Base-by-base conservation (phyloP, 37 sponge, comb jelly and placozoan species). In the Corticium candelabrum region DNA sequence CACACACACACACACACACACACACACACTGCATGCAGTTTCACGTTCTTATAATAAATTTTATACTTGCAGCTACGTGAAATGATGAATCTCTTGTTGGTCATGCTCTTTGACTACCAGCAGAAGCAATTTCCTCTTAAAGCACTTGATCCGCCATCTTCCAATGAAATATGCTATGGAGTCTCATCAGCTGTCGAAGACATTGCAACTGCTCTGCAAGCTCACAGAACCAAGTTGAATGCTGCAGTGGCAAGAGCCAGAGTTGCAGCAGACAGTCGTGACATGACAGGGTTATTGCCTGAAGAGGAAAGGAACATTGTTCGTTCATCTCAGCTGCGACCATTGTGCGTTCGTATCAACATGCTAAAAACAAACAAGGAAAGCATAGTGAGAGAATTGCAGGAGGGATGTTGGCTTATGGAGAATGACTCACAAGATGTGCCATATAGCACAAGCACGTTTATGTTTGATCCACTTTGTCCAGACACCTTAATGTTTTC, bases 101-200 rank as follows among this genome's bases (percentile, higher is more conserved):
- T 91, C 36, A 86, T 91, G 82, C 37, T 79, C 0, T 91, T 78
- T 67, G 88, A 88, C 77, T 86, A 80, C 32, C 85, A 82, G 31
- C 40, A 76, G 37, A 3, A n/a, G 31, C 82, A 83, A 50, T 91
- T 88, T 38, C 37, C 50, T 3, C 41, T 81, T 30, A 75, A 67
- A 57, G 79, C 83, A 4, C 91, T 84, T 1, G 36, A 1, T 68
- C 38, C 34, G 41, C 3, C 41, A 21, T 78, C 35, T 30, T 31
- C 37, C 3, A 32, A 33, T 38, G 50, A 40, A 0, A 31, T 39
- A 62, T 4, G 37, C 11, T 78, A 81, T 31, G 67, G 40, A 1
- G 29, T 89, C 15, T 73, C 87, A 30, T 30, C 40, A 0, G 1
- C 37, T 1, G 77, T 89, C 21, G 2, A 67, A 7, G 41, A 29